Conservation (phyloP, 2,888 invertebrate genomes). For the Peribatodes rhomboidaria region DNA sequence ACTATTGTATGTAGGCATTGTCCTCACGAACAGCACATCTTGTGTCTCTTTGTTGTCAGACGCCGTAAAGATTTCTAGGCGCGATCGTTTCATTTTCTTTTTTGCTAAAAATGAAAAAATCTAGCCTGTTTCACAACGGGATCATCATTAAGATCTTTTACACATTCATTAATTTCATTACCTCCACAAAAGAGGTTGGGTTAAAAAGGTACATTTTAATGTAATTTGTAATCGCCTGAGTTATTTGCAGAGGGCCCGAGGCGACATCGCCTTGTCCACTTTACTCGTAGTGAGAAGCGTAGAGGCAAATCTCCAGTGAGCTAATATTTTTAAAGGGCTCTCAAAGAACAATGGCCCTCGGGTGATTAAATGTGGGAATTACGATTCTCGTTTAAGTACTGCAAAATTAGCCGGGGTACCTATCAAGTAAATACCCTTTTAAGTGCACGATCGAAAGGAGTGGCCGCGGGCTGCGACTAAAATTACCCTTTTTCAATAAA, state of each 20-base stretch:
- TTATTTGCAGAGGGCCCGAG: constrained; percentile 50
- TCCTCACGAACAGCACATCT: constrained; percentile 43
- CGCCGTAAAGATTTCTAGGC: constrained; percentile 29
- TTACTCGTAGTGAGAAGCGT: constrained; percentile 45
- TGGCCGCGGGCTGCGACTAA: not conserved
- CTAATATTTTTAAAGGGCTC: constrained; percentile 62
- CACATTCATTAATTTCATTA: constrained; percentile 50
- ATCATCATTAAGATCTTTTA: constrained; percentile 33
- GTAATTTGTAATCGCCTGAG: constrained; percentile 63
- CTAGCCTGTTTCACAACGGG: constrained; percentile 15
- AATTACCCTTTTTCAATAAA: constrained; percentile 3
- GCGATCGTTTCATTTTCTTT: constrained; percentile 24
- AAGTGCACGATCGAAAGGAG: constrained; percentile 15
- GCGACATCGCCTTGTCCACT: constrained; percentile 58
- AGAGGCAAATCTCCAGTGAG: constrained; percentile 56
- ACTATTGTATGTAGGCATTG: constrained; percentile 51
- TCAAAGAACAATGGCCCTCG: constrained; percentile 57
- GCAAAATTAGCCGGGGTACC: constrained; percentile 43
- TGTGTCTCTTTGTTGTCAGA: constrained; percentile 40
- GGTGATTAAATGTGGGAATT: constrained; percentile 50
- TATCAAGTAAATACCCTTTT: constrained; percentile 37
- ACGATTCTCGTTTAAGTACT: constrained; percentile 48
- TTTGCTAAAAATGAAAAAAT: constrained; percentile 8
- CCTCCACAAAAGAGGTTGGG: constrained; percentile 48
- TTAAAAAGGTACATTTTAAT: constrained; percentile 60